A percentile compares a stretch with the other conserved stretches of the same genome.
phyloP scores from a whole-genome alignment of 2,888 invertebrate species.

The Celastrina argiolus region DNA sequence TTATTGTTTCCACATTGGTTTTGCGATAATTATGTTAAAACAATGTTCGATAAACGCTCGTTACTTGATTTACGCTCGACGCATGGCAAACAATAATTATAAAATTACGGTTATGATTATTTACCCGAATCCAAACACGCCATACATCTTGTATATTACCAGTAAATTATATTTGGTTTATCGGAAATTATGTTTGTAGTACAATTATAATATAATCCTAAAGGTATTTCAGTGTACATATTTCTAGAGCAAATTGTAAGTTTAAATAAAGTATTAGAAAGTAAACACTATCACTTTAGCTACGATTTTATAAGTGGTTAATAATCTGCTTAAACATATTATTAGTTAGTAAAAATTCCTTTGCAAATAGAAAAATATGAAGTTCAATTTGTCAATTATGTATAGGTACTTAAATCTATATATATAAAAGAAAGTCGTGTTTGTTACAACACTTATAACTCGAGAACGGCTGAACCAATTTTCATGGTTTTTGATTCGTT shows the following conservation, averaged over 20 bases:
- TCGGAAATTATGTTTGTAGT: background rate
- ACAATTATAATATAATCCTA: background rate
- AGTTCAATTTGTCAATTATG: too few species aligned
- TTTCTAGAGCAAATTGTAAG: too few species aligned
- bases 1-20: background rate
- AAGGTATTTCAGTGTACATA: too few species aligned
- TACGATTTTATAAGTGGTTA: too few species aligned
- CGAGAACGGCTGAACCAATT: too few species aligned
- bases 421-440: too few species aligned
- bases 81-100: slow-evolving; percentile 1
- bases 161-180: background rate
- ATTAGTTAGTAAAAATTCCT: background rate
- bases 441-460: too few species aligned
- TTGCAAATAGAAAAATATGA: background rate
- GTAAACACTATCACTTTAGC: too few species aligned
- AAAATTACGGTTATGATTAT: slow-evolving; percentile 8
- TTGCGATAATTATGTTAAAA: slow-evolving; percentile 1
- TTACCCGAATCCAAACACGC: background rate
- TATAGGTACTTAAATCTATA: background rate
- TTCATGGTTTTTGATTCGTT: too few species aligned
- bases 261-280: too few species aligned
- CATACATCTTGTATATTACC: slow-evolving; percentile 5
- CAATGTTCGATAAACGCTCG: background rate
- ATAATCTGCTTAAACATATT: too few species aligned
- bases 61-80: slow-evolving; percentile 5